Conservation (phyloP, 2,113 vertebrate genomes). For the Pardalotus punctatus region DNA sequence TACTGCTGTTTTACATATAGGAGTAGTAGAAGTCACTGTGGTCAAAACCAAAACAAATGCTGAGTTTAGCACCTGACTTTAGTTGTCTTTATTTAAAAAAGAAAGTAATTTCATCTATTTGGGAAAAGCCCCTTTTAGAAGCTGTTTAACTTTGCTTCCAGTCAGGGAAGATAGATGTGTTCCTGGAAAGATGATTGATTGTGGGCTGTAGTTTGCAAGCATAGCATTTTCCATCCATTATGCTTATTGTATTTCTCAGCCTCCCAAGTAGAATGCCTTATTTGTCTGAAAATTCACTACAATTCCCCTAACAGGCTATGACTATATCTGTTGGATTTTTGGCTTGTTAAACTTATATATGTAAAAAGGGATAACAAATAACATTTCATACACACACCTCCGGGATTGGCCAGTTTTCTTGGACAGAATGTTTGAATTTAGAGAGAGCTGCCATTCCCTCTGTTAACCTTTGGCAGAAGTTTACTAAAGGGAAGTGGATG, state of each 20-base stretch:
- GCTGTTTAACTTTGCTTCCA: background rate
- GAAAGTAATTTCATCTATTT: background rate
- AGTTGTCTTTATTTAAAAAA: background rate
- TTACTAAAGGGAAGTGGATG: background rate
- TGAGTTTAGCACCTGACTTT: background rate
- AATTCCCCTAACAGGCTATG: background rate
- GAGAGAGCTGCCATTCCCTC: background rate
- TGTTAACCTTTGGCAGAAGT: background rate
- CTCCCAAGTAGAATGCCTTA: conserved; percentile 5
- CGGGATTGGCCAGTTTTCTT: background rate
- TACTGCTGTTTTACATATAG: background rate
- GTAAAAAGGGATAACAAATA: background rate
- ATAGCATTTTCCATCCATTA: background rate
- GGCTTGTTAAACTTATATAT: background rate
- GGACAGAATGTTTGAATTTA: background rate
- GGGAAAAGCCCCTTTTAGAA: background rate
- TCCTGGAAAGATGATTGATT: conserved; percentile 21
- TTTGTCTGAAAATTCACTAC: conserved; percentile 21
- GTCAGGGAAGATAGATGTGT: background rate
- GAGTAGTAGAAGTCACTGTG: background rate
- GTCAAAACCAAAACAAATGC: background rate
- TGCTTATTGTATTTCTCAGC: background rate
- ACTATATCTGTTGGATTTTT: background rate
- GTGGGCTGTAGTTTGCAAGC: background rate
- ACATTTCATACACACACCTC: fast-evolving